Conservation (phyloP, 2,113 vertebrate genomes). For the Cinclus mexicanus region DNA sequence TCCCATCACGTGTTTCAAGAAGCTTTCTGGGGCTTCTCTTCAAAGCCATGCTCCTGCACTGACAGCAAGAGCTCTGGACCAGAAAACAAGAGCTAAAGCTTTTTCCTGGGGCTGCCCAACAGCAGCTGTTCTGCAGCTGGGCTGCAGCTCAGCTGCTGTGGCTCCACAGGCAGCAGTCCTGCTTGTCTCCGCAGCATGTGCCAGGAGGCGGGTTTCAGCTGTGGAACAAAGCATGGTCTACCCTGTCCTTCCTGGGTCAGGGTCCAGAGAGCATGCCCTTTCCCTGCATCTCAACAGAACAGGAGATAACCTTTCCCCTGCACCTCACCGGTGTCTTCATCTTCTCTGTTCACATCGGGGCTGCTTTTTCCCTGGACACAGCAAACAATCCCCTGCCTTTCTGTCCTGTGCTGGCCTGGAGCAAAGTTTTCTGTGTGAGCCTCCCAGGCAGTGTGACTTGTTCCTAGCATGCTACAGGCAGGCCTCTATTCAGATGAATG, state of each 20-base stretch:
- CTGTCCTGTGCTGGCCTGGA: background rate
- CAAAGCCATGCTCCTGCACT: background rate
- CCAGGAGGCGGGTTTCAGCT: background rate
- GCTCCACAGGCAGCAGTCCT: background rate
- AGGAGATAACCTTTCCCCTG: background rate
- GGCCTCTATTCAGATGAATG: background rate
- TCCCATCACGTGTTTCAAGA: background rate
- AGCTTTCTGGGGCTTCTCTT: background rate
- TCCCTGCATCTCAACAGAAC: background rate
- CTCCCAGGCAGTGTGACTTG: background rate
- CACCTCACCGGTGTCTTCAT: rapidly evolving
- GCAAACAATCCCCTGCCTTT: background rate
- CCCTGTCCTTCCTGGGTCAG: background rate
- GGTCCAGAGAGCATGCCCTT: background rate
- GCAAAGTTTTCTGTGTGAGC: background rate
- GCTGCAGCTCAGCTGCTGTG: background rate
- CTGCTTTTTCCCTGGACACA: background rate
- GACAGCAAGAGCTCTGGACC: background rate
- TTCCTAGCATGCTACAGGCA: background rate
- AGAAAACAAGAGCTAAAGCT: background rate
- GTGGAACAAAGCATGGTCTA: background rate
- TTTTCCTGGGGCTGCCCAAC: background rate
- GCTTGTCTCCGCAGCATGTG: background rate
- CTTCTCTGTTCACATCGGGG: background rate
- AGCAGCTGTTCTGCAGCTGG: background rate